Conservation (phyloP, 2,888 invertebrate species). For the Pristionchus fissidentatus region DNA sequence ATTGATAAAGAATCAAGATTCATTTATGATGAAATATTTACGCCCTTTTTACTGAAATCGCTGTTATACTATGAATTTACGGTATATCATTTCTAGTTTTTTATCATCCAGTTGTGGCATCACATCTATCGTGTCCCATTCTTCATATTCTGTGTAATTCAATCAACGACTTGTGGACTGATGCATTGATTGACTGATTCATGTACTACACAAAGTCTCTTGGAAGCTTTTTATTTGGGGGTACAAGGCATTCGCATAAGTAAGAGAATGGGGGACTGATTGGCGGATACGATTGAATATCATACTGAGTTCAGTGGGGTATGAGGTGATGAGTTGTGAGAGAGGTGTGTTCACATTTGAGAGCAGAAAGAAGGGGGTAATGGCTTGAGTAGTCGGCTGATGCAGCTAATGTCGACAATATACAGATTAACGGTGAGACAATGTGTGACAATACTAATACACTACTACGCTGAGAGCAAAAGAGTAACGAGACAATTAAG, state of each 20-base stretch:
- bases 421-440: neutral
- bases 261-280: constrained; percentile 9
- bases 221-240: constrained; percentile 14
- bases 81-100: too few species aligned
- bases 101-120: too few species aligned
- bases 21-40: too few species aligned
- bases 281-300: constrained; percentile 22
- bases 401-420: constrained; percentile 27
- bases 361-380: neutral
- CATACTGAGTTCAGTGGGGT: constrained; percentile 24
- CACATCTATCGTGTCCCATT: too few species aligned
- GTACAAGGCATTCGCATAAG: neutral
- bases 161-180: too few species aligned
- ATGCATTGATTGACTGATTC: too few species aligned
- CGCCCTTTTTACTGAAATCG: too few species aligned
- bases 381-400: neutral
- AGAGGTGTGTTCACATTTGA: too few species aligned
- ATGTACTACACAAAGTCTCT: neutral
- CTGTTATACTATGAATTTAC: too few species aligned
- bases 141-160: neutral
- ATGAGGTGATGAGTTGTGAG: constrained; percentile 31
- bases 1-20: too few species aligned
- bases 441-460: neutral
- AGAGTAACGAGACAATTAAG: constrained; percentile 33
- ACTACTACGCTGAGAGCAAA: constrained; percentile 22